Evolutionary conservation across 2,113 vertebrate species (phyloP).

Genomic region (Silurus glanis): DNA sequence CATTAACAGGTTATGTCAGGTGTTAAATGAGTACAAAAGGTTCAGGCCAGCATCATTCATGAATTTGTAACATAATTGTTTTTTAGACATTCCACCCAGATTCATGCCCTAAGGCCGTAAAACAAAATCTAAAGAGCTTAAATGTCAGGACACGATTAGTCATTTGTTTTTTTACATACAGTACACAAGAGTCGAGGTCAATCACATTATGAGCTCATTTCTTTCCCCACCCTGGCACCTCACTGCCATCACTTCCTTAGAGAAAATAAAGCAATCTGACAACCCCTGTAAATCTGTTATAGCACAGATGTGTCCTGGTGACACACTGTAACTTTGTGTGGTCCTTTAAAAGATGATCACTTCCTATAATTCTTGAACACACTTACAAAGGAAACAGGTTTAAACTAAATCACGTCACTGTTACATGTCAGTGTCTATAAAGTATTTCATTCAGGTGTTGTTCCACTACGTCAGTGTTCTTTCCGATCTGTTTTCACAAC

Average conservation of each 20-base stretch:
- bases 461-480: neutral
- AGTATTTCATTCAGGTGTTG: slow-evolving; percentile 11
- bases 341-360: neutral
- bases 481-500: slow-evolving; percentile 8
- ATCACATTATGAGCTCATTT: neutral
- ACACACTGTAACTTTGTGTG: slow-evolving; percentile 12
- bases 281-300: slow-evolving; percentile 31
- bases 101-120: neutral
- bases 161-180: neutral
- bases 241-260: neutral
- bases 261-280: slow-evolving; percentile 20
- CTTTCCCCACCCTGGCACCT: neutral
- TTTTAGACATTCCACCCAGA: neutral
- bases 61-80: neutral
- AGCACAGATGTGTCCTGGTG: slow-evolving; percentile 6
- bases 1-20: neutral
- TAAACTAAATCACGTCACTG: slow-evolving; percentile 46
- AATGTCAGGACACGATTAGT: slow-evolving; percentile 10
- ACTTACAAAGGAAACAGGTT: slow-evolving; percentile 42
- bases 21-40: neutral
- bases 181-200: slow-evolving; percentile 4
- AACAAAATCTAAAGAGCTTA: slow-evolving; percentile 1
- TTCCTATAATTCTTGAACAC: slow-evolving; percentile 13
- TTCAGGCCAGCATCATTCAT: neutral
- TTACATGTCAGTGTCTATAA: neutral